Base-by-base conservation (phyloP, 2,888 invertebrate species). In the Norana najaformis region DNA sequence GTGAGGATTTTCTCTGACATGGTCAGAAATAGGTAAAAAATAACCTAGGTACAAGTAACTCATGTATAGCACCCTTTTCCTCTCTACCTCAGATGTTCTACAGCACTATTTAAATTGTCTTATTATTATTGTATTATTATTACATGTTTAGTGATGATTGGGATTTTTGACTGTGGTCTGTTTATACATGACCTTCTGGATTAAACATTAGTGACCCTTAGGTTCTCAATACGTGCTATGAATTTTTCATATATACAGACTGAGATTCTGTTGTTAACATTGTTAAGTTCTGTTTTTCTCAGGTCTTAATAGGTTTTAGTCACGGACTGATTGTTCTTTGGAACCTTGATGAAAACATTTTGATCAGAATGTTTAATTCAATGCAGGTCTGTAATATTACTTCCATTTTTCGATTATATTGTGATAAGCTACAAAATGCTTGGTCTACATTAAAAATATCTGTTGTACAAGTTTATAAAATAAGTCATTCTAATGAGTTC, bases 311-410 rank as follows among this genome's bases (percentile, higher is more conserved):
- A 92, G 98, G 98, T n/a, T 99, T 98, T 95, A 98, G 98, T 95
- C 96, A 98, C 90, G 98, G 99, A 0, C 96, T 99, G 89, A 97
- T 98, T 94, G 98, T 98, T 85, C 95, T 98, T 47, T 99, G 98
- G 98, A 97, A 98, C 89, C 92, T 93, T 92, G 93, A 93, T 89
- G 93, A 93, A 37, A 93, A 92, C 91, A 93, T 93, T 91, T 94
- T 95, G 36, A 94, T 94, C 90, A 94, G 94, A 90, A 95, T 95
- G 14, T 95, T 94, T 92, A 94, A 94, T 92, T 93, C 94, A 20
- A 93, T 93, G 90, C 94, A 94, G 94, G 94, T 94, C 36, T 18
- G 34, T 37, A n/a, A 8, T 69, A n/a, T 5, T n/a, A 2, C 23
- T 30, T 23, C 23, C 6, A 30, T 30, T 69, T n/a, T 30, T n/a